A percentile compares a stretch with the other conserved stretches of the same genome.
phyloP scores from a whole-genome alignment of 2,113 vertebrate species.

The Lipophrys pholis region DNA sequence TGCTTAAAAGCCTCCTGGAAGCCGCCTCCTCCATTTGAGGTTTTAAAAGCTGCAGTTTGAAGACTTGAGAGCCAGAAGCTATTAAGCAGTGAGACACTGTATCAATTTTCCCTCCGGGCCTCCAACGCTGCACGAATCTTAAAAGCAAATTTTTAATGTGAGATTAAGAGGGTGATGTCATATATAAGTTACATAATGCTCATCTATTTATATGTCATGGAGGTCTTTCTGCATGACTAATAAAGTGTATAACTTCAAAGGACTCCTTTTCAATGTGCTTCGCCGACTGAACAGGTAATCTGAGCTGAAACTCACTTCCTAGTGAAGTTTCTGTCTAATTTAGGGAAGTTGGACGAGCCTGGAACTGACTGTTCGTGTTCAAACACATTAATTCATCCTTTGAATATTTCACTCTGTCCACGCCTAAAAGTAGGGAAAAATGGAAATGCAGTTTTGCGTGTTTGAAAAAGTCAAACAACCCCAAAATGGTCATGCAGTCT shows the following conservation, averaged over 20 bases:
- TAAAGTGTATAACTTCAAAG: not conserved
- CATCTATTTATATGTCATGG: slow-evolving; percentile 20
- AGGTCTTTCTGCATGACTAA: slow-evolving; percentile 12
- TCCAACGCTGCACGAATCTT: slow-evolving; percentile 15
- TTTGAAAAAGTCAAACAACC: not conserved
- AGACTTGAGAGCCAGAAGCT: slow-evolving; percentile 31
- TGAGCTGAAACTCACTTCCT: not conserved
- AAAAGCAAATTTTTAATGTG: slow-evolving; percentile 48
- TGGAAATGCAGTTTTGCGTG: not conserved
- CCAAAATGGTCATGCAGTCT: no score
- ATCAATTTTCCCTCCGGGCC: slow-evolving; percentile 23
- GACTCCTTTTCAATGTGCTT: not conserved
- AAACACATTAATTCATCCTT: no score
- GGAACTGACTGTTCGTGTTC: no score
- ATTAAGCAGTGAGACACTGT: slow-evolving; percentile 7
- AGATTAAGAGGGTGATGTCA: slow-evolving; percentile 53
- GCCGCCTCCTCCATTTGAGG: slow-evolving; percentile 30
- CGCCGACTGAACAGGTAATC: not conserved
- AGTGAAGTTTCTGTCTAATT: not conserved
- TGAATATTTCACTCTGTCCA: no score
- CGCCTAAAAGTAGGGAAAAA: no score
- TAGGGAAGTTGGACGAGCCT: not conserved
- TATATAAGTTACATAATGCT: slow-evolving; percentile 47
- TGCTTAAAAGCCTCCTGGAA: slow-evolving; percentile 53
- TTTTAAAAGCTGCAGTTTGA: slow-evolving; percentile 28